Percentiles rank a stretch among this genome's conserved stretches.
phyloP scores from a whole-genome alignment of 2,888 invertebrate genomes.

The Zaprionus bogoriensis region DNA sequence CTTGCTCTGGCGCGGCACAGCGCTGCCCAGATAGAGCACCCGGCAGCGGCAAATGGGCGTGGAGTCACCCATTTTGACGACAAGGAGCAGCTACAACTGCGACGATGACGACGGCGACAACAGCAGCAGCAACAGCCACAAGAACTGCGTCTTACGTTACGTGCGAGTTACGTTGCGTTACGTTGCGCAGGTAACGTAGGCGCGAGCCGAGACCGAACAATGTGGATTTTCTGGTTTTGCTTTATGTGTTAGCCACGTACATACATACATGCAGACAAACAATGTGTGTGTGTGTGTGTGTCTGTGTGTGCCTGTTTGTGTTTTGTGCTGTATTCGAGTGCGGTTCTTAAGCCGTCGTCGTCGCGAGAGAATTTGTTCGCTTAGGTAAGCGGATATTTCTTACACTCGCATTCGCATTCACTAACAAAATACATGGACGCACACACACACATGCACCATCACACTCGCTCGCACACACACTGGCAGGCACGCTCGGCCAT shows the following conservation, averaged over 20 bases:
- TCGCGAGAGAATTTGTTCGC: constrained; percentile 70
- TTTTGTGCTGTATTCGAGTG: constrained; percentile 46
- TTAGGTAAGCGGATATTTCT: constrained; percentile 76
- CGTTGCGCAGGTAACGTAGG: constrained; percentile 41
- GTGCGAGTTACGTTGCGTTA: constrained; percentile 22
- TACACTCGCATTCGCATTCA: constrained; percentile 57
- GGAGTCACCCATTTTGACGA: constrained; percentile 86
- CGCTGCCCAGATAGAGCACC: constrained; percentile 97
- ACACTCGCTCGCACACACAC: constrained; percentile 38
- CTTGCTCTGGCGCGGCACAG: constrained; percentile 98
- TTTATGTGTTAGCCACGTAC: constrained; percentile 66
- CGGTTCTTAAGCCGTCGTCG: constrained; percentile 48
- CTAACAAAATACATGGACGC: constrained; percentile 39
- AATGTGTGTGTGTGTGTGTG: constrained; percentile 15
- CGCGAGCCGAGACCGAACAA: constrained; percentile 62
- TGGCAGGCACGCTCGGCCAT: constrained; percentile 40
- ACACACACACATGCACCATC: constrained; percentile 33
- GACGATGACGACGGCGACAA: no score
- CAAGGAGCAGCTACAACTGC: constrained; percentile 3
- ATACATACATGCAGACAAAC: constrained; percentile 21
- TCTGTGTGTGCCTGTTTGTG: constrained; percentile 29
- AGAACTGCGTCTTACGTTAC: constrained; percentile 55
- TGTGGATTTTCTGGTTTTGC: constrained; percentile 81
- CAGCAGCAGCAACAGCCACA: no score
- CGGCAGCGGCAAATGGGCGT: constrained; percentile 98